Evolutionary conservation across 2,113 vertebrate genomes (phyloP), one percentile per base, ranked within the genome.

Genomic region (Sapayoa aenigma): DNA sequence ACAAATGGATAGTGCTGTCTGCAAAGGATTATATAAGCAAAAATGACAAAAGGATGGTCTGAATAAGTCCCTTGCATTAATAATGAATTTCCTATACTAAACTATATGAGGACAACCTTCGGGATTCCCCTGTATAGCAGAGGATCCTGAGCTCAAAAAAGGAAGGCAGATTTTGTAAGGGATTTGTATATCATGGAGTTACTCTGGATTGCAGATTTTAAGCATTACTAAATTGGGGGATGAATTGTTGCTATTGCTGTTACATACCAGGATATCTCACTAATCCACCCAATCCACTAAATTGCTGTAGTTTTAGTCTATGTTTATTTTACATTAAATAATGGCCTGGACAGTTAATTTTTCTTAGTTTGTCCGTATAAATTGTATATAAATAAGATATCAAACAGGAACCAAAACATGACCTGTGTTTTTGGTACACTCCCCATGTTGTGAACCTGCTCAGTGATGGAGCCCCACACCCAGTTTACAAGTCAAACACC

Each of bases 321-420:
- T 90, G 83, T 89, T 94, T 95, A 81, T 91, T 94, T 92, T 78
- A 81, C 84, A 73, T 82, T n/a, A 95, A 95, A 92, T 91, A 72
- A 84, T 82, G 74, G 56, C n/a, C 81, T 17, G 74, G 58, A 56
- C 58, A 89, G 87, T 89, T 95, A 65, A 37, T 94, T 95, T 96
- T 94, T 84, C 49, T 81, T 78, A 53, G 44, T 82, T 92, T 92
- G 73, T 89, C 65, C 52, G 56, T 85, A 69, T 60, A 93, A 90
- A 49, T 95, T 14, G 72, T 68, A 58, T 10, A 50, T 28, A 86
- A 85, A 86, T 93, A 88, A 80, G n/a, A 42, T 91, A 81, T 37
- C 65, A 78, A 89, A 65, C 41, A 89, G 65, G 87, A 94, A 65
- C 67, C 47, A 89, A 94, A 94, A 60, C 81, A 56, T 22, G 24